Evolutionary conservation across 2,113 vertebrate genomes (phyloP).

Genomic region (Zosterops japonicus): DNA sequence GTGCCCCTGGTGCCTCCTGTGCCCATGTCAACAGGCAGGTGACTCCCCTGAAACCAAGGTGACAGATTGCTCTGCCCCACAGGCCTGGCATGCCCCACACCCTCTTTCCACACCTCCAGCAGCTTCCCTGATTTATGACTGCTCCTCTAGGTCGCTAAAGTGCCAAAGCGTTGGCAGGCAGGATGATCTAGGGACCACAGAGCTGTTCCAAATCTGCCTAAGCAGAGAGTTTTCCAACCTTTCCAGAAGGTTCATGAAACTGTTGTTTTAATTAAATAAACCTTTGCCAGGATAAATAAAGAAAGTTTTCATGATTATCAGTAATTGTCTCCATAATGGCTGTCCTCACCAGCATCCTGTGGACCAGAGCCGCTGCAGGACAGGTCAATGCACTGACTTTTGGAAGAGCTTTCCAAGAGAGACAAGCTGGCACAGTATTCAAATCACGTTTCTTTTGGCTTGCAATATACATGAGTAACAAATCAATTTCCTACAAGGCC

Average conservation of each 20-base stretch:
- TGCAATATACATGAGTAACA: conserved; percentile 56
- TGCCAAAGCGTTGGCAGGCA: neutral
- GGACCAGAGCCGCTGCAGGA: neutral
- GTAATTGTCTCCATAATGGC: neutral
- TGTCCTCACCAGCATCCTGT: neutral
- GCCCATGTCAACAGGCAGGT: neutral
- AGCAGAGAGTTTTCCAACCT: neutral
- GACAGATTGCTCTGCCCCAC: neutral
- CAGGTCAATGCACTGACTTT: neutral
- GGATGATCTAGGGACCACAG: neutral
- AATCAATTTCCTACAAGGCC: conserved; percentile 58
- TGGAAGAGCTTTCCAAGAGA: neutral
- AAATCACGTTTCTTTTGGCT: conserved; percentile 51
- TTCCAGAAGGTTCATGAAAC: neutral
- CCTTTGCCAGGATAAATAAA: neutral
- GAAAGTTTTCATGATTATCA: neutral
- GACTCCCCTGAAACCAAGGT: neutral
- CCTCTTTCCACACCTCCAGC: neutral
- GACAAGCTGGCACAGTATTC: conserved; percentile 1
- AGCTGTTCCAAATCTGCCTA: neutral
- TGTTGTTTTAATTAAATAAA: neutral
- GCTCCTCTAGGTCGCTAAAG: neutral
- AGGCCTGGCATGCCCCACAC: neutral
- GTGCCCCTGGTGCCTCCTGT: neutral
- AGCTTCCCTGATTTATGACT: neutral